Evolutionary conservation across 2,113 vertebrate genomes (phyloP).

Genomic region (Oreocharis arfaki): DNA sequence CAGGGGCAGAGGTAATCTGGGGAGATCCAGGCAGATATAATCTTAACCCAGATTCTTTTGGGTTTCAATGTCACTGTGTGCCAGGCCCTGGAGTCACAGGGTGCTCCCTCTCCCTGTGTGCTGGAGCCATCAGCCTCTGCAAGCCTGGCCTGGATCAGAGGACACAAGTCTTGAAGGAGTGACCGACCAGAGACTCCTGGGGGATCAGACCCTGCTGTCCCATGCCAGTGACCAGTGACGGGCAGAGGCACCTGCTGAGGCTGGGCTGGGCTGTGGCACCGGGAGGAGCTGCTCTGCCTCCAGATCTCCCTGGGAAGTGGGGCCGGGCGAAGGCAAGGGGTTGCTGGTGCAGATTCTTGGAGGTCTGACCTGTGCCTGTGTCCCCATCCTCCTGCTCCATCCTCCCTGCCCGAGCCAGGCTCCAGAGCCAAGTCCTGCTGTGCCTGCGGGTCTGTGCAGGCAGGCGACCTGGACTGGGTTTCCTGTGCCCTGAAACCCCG

Average conservation of each 20-base stretch:
- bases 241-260: neutral
- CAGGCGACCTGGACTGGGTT: neutral
- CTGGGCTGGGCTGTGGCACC: neutral
- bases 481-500: fast-evolving
- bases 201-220: neutral
- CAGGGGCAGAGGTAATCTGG: neutral
- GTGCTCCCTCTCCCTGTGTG: neutral
- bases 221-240: neutral
- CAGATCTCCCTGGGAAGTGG: neutral
- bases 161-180: neutral
- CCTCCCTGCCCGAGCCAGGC: fast-evolving
- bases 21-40: neutral
- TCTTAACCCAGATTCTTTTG: neutral
- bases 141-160: neutral
- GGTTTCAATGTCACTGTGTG: neutral
- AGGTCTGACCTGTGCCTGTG: neutral
- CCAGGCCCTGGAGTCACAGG: neutral
- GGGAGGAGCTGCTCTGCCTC: neutral
- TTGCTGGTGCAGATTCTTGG: neutral
- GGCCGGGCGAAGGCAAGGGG: fast-evolving
- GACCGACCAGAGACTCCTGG: neutral
- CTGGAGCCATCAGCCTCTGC: neutral
- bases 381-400: neutral
- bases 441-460: fast-evolving
- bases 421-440: neutral